These are phyloP conservation scores for Brachirus orientalis DNA, from an alignment of 2,113 vertebrate genomes.

Conservation along the genomic window DNA sequence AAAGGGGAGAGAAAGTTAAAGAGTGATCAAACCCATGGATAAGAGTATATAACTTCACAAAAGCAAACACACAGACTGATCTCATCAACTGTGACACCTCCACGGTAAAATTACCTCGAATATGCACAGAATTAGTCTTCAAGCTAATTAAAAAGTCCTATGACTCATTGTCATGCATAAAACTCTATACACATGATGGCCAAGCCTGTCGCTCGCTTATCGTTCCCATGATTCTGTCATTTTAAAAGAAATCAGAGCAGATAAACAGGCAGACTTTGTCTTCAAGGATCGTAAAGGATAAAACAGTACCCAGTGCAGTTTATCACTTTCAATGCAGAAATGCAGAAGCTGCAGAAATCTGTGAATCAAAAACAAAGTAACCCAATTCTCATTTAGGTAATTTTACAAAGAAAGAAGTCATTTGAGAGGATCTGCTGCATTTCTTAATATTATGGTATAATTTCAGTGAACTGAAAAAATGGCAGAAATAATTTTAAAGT, in stretches of 20 bases:
- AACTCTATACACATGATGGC: background rate
- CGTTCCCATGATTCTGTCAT: background rate
- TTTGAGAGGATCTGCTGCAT: background rate
- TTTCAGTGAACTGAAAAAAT: background rate
- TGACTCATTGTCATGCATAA: background rate
- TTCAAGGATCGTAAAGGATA: conserved; percentile 23
- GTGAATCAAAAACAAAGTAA: background rate
- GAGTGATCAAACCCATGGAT: background rate
- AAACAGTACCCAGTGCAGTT: background rate
- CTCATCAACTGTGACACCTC: background rate
- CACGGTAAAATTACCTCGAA: no score
- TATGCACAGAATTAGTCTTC: no score
- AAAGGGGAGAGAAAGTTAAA: background rate
- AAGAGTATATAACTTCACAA: background rate
- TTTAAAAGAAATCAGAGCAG: conserved; percentile 8
- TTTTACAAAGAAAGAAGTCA: background rate
- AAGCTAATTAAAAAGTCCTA: no score
- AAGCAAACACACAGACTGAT: background rate
- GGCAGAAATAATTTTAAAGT: background rate
- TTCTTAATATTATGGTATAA: background rate
- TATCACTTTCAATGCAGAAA: background rate
- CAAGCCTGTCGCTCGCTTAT: background rate
- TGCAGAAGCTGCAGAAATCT: background rate
- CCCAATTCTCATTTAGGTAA: background rate
- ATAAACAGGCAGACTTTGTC: conserved; percentile 42